Conservation (phyloP, 1,140 invertebrate genomes). For the Rhopalosiphum padi region DNA sequence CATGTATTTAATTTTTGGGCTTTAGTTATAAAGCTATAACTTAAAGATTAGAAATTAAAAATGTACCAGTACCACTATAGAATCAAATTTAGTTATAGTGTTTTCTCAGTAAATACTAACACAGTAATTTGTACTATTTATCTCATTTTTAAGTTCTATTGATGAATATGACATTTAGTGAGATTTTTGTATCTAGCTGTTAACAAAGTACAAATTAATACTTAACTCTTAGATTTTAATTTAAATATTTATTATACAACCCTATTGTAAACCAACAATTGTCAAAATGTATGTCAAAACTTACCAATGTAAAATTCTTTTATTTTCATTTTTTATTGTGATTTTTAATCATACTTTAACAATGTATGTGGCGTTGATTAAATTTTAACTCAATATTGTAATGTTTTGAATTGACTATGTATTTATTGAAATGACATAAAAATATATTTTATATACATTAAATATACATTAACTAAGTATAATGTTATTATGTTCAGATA, state of each 20-base stretch:
- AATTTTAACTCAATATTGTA: not conserved
- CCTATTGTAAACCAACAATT: not conserved
- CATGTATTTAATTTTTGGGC: not conserved
- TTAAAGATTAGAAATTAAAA: not conserved
- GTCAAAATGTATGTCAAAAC: not conserved
- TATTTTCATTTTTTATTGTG: not conserved
- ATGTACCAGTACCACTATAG: not conserved
- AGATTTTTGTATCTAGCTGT: conserved; percentile 7
- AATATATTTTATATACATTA: not conserved
- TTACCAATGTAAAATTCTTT: not conserved
- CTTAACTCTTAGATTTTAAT: not conserved
- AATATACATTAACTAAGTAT: not conserved
- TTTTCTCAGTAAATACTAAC: not conserved
- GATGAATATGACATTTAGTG: not conserved
- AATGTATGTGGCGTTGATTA: not conserved
- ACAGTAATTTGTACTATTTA: not conserved
- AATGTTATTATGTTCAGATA: not conserved
- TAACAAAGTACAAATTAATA: conserved; percentile 22
- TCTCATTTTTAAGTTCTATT: not conserved
- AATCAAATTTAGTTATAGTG: not conserved
- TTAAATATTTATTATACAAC: not conserved
- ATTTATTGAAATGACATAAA: not conserved
- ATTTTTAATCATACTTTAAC: not conserved
- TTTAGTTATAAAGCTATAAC: not conserved
- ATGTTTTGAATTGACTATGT: not conserved